These are phyloP conservation scores for Nannobrachium achirus DNA, from an alignment of 2,113 vertebrate species.

Conservation along the genomic window DNA sequence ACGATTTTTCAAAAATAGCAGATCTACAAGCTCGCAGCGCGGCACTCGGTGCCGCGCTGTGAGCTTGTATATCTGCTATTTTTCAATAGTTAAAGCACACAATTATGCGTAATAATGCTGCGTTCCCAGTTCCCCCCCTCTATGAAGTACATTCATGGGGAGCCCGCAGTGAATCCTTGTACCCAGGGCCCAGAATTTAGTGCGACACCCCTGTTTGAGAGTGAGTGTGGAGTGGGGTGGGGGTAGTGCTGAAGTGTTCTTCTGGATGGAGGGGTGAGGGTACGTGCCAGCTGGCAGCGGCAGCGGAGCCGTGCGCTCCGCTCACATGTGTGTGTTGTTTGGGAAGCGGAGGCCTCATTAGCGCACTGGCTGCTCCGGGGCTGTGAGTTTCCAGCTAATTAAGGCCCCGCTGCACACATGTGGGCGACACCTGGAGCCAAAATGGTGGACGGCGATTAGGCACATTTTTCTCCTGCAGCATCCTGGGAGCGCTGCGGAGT, in stretches of 20 bases:
- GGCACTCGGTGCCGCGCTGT: too few relatives aligned
- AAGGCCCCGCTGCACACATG: constrained; percentile 56
- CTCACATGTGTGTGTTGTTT: constrained; percentile 67
- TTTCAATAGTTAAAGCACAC: too few relatives aligned
- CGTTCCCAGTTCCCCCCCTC: too few relatives aligned
- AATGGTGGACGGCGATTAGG: constrained; percentile 37
- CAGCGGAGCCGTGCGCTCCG: constrained; percentile 21
- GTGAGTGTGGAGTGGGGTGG: too few relatives aligned
- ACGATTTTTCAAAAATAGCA: too few relatives aligned
- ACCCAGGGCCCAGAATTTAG: too few relatives aligned
- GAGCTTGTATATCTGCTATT: too few relatives aligned
- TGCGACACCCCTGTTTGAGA: too few relatives aligned
- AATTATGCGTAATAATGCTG: too few relatives aligned
- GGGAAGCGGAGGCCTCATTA: constrained; percentile 69
- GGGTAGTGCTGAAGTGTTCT: constrained; percentile 24
- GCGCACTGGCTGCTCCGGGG: constrained; percentile 46
- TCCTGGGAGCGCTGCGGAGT: constrained; percentile 20
- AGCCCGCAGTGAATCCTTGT: too few relatives aligned
- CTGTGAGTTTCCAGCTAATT: constrained; percentile 68
- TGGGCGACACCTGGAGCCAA: constrained; percentile 75
- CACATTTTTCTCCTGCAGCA: constrained; percentile 13
- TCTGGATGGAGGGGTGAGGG: constrained; percentile 31
- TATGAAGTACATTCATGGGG: too few relatives aligned
- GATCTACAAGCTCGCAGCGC: too few relatives aligned
- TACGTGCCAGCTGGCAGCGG: constrained; percentile 62